Conservation (phyloP, 2,888 invertebrate species). For the Podotricha telesiphe region DNA sequence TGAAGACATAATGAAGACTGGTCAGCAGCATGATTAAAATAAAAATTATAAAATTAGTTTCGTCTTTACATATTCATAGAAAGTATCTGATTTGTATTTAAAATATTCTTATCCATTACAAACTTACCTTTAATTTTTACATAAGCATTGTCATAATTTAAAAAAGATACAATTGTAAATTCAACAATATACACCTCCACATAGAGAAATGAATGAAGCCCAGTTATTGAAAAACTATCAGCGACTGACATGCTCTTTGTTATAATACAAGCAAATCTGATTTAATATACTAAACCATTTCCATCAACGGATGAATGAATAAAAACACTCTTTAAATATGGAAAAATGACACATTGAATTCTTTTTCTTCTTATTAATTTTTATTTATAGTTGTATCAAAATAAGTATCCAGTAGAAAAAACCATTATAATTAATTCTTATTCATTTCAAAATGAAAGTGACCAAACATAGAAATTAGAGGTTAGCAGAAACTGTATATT, state of each 20-base stretch:
- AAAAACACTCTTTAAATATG: slow-evolving; percentile 4
- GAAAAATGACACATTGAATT: slow-evolving; percentile 1
- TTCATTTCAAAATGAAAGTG: too few species aligned
- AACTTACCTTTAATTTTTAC: slow-evolving; percentile 45
- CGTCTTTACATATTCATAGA: too few species aligned
- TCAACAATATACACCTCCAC: slow-evolving; percentile 22
- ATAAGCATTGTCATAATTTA: background rate
- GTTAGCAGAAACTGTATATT: too few species aligned
- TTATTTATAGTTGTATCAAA: background rate
- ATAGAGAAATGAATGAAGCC: slow-evolving; percentile 14
- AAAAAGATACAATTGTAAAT: slow-evolving; percentile 4
- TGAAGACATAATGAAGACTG: too few species aligned
- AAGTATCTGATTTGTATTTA: background rate
- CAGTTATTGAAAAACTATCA: slow-evolving; percentile 34
- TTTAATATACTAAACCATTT: slow-evolving; percentile 30
- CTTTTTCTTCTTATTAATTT: background rate
- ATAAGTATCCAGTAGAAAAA: too few species aligned
- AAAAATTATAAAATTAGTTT: too few species aligned
- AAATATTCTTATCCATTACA: slow-evolving; percentile 47
- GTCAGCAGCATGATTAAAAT: too few species aligned
- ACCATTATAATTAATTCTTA: too few species aligned
- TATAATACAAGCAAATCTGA: slow-evolving; percentile 18
- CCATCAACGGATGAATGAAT: slow-evolving; percentile 18
- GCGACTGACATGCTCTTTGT: slow-evolving; percentile 31
- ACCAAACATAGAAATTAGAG: too few species aligned